Percentiles rank a stretch among this genome's conserved stretches.
Conservation (phyloP, 2,888 invertebrate species). For the Agriopis leucophaearia region DNA sequence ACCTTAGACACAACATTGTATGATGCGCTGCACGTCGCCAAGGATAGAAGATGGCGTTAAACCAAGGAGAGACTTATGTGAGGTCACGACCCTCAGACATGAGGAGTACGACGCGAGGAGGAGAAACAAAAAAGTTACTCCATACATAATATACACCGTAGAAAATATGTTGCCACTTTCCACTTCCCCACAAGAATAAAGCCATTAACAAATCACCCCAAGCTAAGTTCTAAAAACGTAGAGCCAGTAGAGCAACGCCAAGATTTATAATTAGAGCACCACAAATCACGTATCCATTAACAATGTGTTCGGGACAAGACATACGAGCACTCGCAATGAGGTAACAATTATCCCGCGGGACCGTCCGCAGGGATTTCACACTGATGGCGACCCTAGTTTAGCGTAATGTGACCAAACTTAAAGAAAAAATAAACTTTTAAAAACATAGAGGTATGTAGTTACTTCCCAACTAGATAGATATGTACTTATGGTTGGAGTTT, state of each 20-base stretch:
- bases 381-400: slow-evolving; percentile 52
- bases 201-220: slow-evolving; percentile 7
- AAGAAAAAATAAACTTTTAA: neutral
- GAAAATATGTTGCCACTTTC: too few relatives aligned
- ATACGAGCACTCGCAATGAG: slow-evolving; percentile 70
- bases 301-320: slow-evolving; percentile 65
- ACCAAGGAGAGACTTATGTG: too few relatives aligned
- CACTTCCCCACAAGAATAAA: neutral
- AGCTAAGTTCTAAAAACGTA: slow-evolving; percentile 37
- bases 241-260: slow-evolving; percentile 21
- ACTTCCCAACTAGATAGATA: too few relatives aligned
- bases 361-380: slow-evolving; percentile 49
- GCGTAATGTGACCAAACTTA: slow-evolving; percentile 35
- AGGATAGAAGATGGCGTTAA: too few relatives aligned
- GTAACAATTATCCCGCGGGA: slow-evolving; percentile 73
- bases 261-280: slow-evolving; percentile 46
- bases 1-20: too few relatives aligned
- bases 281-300: slow-evolving; percentile 62
- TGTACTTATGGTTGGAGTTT: too few relatives aligned
- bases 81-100: too few relatives aligned
- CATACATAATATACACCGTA: too few relatives aligned
- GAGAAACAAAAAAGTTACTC: too few relatives aligned
- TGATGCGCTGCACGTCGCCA: too few relatives aligned
- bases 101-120: too few relatives aligned
- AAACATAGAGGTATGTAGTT: too few relatives aligned